phyloP scores from a whole-genome alignment of 1,140 invertebrate species.

The Ceratosolen fusciceps region DNA sequence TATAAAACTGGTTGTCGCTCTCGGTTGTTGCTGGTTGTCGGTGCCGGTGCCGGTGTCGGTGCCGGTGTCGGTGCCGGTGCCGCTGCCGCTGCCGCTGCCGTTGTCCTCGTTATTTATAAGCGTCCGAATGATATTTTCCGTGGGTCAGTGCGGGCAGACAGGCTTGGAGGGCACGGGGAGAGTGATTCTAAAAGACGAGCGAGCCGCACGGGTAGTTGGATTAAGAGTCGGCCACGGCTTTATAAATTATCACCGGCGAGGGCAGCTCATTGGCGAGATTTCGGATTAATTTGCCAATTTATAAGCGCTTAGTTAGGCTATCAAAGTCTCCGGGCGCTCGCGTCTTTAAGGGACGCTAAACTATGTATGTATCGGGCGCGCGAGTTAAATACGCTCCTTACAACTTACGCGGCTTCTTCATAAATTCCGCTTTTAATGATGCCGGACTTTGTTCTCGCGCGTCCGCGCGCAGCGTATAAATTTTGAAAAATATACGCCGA shows the following conservation, averaged over 20 bases:
- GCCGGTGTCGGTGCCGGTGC: too few species aligned
- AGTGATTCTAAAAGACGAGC: background rate
- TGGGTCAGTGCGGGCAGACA: too few species aligned
- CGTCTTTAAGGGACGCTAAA: too few species aligned
- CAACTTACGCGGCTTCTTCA: background rate
- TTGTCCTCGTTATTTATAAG: conserved; percentile 6
- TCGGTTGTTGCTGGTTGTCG: too few species aligned
- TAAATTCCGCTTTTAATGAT: background rate
- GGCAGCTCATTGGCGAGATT: background rate
- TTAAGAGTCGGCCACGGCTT: background rate
- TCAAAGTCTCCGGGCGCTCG: background rate
- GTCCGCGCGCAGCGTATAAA: too few species aligned
- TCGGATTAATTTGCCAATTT: background rate
- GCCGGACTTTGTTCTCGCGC: background rate
- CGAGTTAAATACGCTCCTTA: background rate
- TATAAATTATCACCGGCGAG: background rate
- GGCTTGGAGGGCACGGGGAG: too few species aligned
- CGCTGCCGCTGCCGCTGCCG: too few species aligned
- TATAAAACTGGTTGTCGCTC: background rate
- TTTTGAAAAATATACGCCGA: too few species aligned
- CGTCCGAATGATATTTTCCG: too few species aligned
- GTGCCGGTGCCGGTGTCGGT: too few species aligned
- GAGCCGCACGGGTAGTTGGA: background rate
- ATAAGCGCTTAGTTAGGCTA: background rate
- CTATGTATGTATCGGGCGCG: background rate